Conservation (phyloP, 92 coral and sea anemone genomes). For the Pocillopora meandrina region DNA sequence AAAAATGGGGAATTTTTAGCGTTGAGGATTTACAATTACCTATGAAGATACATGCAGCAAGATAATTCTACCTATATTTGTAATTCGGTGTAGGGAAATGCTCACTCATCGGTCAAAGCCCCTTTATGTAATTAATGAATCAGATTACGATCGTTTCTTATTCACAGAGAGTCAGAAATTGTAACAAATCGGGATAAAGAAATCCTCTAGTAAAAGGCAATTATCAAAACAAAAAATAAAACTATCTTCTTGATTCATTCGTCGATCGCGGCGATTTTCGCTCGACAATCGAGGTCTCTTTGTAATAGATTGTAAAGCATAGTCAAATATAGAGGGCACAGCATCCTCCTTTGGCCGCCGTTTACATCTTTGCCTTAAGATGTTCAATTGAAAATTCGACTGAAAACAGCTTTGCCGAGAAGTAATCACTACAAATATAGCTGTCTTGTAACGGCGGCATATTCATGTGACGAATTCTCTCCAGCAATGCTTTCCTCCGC, state of each 20-base stretch:
- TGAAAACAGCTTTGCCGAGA: constrained; percentile 45
- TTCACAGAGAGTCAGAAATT: neutral
- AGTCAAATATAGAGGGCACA: constrained; percentile 3
- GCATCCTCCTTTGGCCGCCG: constrained; percentile 54
- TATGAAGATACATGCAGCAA: no score
- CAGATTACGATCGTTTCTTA: neutral
- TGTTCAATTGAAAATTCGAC: constrained; percentile 19
- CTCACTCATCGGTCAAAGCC: no score
- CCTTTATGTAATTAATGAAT: no score
- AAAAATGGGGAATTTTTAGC: no score
- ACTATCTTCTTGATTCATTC: constrained; percentile 12
- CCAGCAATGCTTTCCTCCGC: constrained; percentile 49
- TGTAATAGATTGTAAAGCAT: neutral
- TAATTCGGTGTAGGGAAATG: no score
- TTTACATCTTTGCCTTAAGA: constrained; percentile 39
- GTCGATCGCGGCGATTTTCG: constrained; percentile 6
- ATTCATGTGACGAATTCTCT: constrained; percentile 36
- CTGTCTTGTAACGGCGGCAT: constrained; percentile 52
- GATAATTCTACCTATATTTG: no score
- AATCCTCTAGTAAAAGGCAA: neutral
- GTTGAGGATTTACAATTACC: no score
- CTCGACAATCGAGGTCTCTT: constrained; percentile 20
- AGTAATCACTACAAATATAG: constrained; percentile 65
- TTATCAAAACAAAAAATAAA: neutral
- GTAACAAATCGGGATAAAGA: neutral